phyloP scores from a whole-genome alignment of 1,140 invertebrate genomes.

The Calliphora vicina region DNA sequence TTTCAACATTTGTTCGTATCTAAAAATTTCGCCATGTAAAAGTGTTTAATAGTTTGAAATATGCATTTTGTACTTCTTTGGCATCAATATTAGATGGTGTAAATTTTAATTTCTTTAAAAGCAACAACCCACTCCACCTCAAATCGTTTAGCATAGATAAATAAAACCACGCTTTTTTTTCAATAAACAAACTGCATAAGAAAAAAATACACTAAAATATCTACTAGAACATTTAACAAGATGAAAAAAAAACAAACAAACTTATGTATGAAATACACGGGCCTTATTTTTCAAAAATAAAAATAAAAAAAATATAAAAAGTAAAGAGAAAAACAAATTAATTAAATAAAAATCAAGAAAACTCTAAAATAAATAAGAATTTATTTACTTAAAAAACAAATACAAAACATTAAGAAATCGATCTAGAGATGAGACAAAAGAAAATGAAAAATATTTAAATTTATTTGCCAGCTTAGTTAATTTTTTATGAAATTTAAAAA shows the following conservation, averaged over 20 bases:
- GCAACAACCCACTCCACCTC: background rate
- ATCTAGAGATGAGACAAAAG: background rate
- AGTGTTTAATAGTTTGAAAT: no score
- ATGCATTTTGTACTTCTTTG: no score
- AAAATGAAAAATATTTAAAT: background rate
- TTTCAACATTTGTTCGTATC: no score
- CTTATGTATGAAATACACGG: constrained; percentile 31
- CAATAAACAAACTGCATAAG: background rate
- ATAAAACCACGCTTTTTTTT: background rate
- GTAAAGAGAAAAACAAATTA: background rate
- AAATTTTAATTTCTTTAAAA: no score
- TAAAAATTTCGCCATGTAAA: no score
- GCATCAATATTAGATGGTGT: no score
- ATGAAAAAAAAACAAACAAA: background rate
- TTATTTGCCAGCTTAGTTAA: background rate
- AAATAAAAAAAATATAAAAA: constrained; percentile 3
- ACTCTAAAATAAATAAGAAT: constrained; percentile 7
- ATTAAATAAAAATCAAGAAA: background rate
- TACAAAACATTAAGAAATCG: background rate
- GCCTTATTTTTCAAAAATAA: constrained; percentile 33
- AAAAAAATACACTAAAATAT: background rate
- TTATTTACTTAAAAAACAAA: constrained; percentile 5
- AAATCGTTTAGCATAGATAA: background rate
- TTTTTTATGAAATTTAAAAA: background rate
- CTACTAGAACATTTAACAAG: background rate